Evolutionary conservation across 2,888 invertebrate genomes (phyloP), one percentile per base, ranked within the genome.

Genomic region (Malthinus flaveolus): DNA sequence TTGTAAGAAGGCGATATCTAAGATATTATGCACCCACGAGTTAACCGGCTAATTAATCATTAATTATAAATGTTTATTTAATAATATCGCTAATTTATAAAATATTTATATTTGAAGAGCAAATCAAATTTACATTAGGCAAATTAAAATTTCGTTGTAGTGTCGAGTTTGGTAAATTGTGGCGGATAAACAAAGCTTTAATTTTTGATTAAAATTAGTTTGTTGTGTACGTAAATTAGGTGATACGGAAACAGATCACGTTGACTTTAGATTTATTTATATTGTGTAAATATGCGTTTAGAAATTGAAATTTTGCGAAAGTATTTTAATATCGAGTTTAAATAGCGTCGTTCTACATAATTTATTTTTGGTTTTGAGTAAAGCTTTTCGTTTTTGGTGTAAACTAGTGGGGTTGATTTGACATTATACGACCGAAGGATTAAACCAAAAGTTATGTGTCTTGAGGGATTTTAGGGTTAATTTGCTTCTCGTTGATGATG

Each of bases 401-500:
- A 61, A 61, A 57, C 57, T 53, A 53, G 61, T 52, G 53, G 61
- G 56, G 59, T 62, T 49, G 64, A 70, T 70, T 70, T 72, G 72
- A 75, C 73, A 71, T 72, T 72, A 70, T 66, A 70, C 73, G 71
- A 74, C 73, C 73, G 71, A 73, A 72, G 73, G 73, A 75, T 76
- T 72, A 74, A 73, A 74, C 72, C 69, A 68, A 74, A 73, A 76
- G 73, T 76, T 77, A 76, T 76, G 73, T 66, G 68, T 73, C 77
- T 72, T 69, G 23, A 48, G 74, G 68, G 77, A 71, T 66, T 72
- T 69, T 68, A 69, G 71, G 74, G 76, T 75, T 76, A 76, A 77
- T 76, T 77, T 75, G 75, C 72, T 76, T 75, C 70, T 72, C 71
- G 73, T 71, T 76, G 75, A 77, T 76, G 76, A 75, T 72, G 76